A percentile compares a stretch with the other conserved stretches of the same genome.
Conservation (phyloP, 64 coral and sea anemone genomes). For the Actinia equina region DNA sequence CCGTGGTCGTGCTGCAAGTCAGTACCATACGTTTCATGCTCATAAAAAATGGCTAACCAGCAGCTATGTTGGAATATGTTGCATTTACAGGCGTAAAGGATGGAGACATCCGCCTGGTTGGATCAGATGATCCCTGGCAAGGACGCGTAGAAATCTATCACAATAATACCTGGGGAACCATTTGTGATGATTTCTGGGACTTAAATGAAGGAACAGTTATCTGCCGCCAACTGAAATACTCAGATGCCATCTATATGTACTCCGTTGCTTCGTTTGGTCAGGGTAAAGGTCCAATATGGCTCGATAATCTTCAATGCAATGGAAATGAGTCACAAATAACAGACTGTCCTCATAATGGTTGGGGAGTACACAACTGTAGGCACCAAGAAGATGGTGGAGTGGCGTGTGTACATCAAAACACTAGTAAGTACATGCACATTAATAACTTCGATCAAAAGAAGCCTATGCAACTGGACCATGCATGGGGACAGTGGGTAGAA, state of each 20-base stretch:
- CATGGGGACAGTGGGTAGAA: too few species aligned
- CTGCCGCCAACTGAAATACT: neutral
- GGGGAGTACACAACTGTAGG: neutral
- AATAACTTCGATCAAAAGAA: too few species aligned
- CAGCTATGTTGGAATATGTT: neutral
- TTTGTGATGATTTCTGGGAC: slow-evolving; percentile 12
- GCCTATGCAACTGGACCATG: too few species aligned
- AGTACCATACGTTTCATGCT: too few species aligned
- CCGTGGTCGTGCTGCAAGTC: neutral
- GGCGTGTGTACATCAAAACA: neutral
- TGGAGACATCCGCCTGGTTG: neutral
- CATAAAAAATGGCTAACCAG: too few species aligned
- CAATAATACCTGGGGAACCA: neutral
- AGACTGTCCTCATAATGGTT: neutral
- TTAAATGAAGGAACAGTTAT: neutral
- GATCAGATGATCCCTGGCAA: neutral
- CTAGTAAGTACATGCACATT: neutral
- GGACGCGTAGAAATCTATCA: neutral
- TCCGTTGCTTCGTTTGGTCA: neutral
- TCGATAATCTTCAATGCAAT: neutral
- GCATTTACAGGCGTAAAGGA: neutral
- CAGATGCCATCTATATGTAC: neutral
- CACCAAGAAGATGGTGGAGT: slow-evolving; percentile 1
- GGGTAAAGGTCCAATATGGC: neutral
- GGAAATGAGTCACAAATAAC: neutral